phyloP scores from a whole-genome alignment of 2,888 invertebrate genomes.

The Hyalella azteca region DNA sequence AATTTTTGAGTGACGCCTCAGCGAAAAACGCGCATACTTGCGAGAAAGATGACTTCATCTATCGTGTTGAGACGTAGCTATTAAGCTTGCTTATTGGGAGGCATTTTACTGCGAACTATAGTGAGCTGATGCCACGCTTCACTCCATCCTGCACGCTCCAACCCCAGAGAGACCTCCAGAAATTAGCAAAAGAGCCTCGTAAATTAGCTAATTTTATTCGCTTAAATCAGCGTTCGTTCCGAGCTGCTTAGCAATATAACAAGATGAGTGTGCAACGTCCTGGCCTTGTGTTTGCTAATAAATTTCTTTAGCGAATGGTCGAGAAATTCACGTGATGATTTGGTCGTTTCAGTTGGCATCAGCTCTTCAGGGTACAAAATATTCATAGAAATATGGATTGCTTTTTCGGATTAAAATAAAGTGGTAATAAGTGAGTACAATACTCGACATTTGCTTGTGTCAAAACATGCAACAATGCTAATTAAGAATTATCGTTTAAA shows the following conservation, averaged over 20 bases:
- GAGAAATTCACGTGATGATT: too few relatives aligned
- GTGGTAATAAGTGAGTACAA: too few relatives aligned
- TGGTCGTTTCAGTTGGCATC: too few relatives aligned
- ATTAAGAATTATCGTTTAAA: too few relatives aligned
- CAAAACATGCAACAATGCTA: too few relatives aligned
- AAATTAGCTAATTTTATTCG: slow-evolving; percentile 28
- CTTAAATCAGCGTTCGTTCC: background rate
- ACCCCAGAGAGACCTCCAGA: background rate
- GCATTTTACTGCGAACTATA: slow-evolving; percentile 7
- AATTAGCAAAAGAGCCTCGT: background rate
- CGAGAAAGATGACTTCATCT: slow-evolving; percentile 32
- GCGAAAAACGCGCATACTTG: slow-evolving; percentile 18
- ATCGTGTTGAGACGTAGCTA: slow-evolving; percentile 30
- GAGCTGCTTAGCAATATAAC: slow-evolving; percentile 2
- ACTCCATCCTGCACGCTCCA: background rate
- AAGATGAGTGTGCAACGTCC: too few relatives aligned
- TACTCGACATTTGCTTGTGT: too few relatives aligned
- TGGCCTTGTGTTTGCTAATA: too few relatives aligned
- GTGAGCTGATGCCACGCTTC: slow-evolving; percentile 11
- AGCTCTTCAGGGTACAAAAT: too few relatives aligned
- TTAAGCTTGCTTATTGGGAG: slow-evolving; percentile 32
- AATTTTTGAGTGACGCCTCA: slow-evolving; percentile 29
- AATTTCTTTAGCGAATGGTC: too few relatives aligned
- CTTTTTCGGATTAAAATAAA: too few relatives aligned
- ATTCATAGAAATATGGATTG: too few relatives aligned